phyloP scores from a whole-genome alignment of 1,140 invertebrate genomes.

The Caerostris darwini region DNA sequence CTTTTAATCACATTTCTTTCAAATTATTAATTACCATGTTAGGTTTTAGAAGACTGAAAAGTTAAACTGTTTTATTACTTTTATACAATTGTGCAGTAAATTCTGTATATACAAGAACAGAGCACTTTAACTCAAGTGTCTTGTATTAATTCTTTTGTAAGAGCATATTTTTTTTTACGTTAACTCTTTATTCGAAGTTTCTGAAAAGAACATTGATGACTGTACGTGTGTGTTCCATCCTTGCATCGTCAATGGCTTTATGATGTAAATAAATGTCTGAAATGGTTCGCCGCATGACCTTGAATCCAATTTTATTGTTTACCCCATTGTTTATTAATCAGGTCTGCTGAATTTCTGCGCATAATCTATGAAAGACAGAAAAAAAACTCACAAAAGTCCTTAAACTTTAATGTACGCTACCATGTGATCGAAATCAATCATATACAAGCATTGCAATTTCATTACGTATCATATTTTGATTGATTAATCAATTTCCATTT shows the following conservation, averaged over 20 bases:
- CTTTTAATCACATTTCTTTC: background rate
- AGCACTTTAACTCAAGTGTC: background rate
- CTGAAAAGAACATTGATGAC: conserved; percentile 9
- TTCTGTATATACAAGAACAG: background rate
- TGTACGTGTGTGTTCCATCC: conserved; percentile 1
- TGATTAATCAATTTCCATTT: no score
- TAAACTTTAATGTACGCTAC: background rate
- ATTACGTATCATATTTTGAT: background rate
- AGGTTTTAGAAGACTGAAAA: background rate
- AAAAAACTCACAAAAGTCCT: background rate
- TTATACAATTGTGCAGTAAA: background rate
- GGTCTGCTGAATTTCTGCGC: background rate
- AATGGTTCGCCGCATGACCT: conserved; percentile 12
- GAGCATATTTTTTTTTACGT: background rate
- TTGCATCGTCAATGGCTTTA: conserved; percentile 29
- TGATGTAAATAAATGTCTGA: conserved; percentile 28
- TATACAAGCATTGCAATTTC: background rate
- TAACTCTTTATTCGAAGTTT: background rate
- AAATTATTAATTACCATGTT: background rate
- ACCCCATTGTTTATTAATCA: conserved; percentile 27
- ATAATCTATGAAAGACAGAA: background rate
- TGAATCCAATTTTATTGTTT: conserved; percentile 32
- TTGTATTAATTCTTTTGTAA: background rate
- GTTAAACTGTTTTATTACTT: background rate
- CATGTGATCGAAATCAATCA: background rate